Conservation (phyloP, 2,888 invertebrate genomes). For the Bhutanitis thaidina region DNA sequence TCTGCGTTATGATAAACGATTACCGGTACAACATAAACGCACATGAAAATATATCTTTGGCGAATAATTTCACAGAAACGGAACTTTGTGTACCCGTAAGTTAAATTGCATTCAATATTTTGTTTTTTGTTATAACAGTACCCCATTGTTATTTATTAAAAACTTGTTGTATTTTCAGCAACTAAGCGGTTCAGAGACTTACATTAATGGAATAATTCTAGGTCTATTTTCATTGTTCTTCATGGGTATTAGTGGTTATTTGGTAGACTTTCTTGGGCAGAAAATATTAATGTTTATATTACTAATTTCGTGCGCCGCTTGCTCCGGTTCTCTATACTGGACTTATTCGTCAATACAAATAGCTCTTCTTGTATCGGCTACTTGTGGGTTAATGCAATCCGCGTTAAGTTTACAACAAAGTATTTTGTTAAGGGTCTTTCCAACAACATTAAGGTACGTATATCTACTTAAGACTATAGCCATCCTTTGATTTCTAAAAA, state of each 20-base stretch:
- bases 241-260: constrained; percentile 33
- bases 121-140: too few relatives aligned
- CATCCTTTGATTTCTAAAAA: too few relatives aligned
- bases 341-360: constrained; percentile 41
- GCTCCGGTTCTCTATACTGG: constrained; percentile 43
- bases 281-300: constrained; percentile 38
- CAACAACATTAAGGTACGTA: constrained; percentile 46
- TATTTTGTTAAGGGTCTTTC: constrained; percentile 45
- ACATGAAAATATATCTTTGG: constrained; percentile 18
- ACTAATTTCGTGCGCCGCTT: constrained; percentile 33
- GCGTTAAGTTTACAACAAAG: constrained; percentile 41
- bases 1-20: constrained; percentile 45
- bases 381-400: constrained; percentile 45
- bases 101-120: background rate
- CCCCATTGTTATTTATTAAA: too few relatives aligned
- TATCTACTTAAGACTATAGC: background rate
- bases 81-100: constrained; percentile 44
- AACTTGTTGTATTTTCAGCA: constrained; percentile 32
- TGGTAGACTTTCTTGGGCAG: constrained; percentile 40
- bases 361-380: constrained; percentile 41
- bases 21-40: constrained; percentile 29
- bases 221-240: constrained; percentile 37
- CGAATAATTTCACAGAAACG: constrained; percentile 22
- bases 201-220: constrained; percentile 43
- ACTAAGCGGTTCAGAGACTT: constrained; percentile 44